phyloP scores from a whole-genome alignment of 1,140 invertebrate species.

The Dufourea novaeangliae region DNA sequence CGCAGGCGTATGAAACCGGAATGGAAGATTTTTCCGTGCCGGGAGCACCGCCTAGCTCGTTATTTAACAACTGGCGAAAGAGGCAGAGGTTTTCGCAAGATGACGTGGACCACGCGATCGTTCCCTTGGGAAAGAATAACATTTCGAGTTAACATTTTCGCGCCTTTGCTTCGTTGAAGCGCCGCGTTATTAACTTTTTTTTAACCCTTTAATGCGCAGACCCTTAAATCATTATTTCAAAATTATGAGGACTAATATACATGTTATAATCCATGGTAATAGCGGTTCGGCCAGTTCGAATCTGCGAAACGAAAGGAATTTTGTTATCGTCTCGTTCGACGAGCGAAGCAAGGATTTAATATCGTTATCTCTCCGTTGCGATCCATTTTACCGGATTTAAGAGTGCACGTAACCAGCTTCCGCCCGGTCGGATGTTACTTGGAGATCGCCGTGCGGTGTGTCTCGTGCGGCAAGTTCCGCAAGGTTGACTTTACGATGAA shows the following conservation, averaged over 20 bases:
- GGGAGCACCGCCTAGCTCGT: conserved; percentile 35
- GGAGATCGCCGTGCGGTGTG: conserved; percentile 2
- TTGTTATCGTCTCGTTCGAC: neutral
- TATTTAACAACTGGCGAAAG: conserved; percentile 53
- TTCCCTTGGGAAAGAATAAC: neutral
- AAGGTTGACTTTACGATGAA: conserved; percentile 60
- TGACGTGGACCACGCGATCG: neutral
- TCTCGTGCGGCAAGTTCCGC: neutral
- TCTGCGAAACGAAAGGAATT: neutral
- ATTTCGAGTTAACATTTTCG: neutral
- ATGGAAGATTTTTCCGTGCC: conserved; percentile 52
- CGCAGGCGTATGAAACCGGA: conserved; percentile 58
- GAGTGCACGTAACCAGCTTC: neutral
- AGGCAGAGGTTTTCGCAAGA: conserved; percentile 23
- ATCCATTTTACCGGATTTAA: neutral
- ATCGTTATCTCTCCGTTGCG: neutral
- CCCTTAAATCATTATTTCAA: neutral
- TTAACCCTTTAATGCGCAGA: neutral
- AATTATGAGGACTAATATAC: too few relatives aligned
- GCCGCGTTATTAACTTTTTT: neutral
- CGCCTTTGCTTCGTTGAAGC: neutral
- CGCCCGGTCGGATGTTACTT: neutral
- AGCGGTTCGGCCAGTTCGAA: neutral
- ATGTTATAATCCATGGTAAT: too few relatives aligned
- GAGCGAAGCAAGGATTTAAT: neutral